Conservation (phyloP, 2,888 invertebrate genomes). For the Lasioglossum zephyrum region DNA sequence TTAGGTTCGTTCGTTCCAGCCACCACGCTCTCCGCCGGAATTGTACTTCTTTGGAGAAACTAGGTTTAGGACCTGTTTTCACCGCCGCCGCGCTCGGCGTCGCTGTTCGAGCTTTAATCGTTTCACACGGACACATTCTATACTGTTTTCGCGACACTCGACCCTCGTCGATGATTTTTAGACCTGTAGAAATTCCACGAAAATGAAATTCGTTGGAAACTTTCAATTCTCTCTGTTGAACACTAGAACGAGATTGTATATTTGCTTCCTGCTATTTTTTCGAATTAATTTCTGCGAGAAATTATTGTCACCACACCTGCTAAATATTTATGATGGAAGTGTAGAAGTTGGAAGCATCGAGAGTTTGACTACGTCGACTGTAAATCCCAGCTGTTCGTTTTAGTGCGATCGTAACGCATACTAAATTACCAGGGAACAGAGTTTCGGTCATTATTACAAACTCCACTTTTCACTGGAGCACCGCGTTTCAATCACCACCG, state of each 20-base stretch:
- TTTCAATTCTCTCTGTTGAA: too few relatives aligned
- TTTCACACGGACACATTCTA: not conserved
- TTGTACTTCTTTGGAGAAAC: not conserved
- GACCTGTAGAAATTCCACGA: not conserved
- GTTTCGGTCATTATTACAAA: constrained; percentile 40
- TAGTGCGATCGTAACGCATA: constrained; percentile 1
- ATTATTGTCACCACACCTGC: not conserved
- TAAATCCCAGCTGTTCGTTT: constrained; percentile 12
- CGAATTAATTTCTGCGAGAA: rapidly evolving
- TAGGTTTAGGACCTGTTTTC: not conserved
- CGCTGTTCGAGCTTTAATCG: not conserved
- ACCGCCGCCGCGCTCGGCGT: not conserved
- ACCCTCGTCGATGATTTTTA: not conserved
- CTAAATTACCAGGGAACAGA: constrained; percentile 28
- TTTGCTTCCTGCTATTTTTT: not conserved
- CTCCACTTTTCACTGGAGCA: constrained; percentile 36
- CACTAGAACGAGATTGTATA: too few relatives aligned
- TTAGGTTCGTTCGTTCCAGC: not conserved
- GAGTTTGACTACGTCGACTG: not conserved
- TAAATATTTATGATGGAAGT: not conserved
- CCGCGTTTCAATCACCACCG: constrained; percentile 35
- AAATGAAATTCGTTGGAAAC: not conserved
- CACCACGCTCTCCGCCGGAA: not conserved
- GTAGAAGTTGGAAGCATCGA: not conserved
- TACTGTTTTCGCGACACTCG: not conserved